phyloP scores from a whole-genome alignment of 1,140 invertebrate species.

The Campoletis sonorensis region DNA sequence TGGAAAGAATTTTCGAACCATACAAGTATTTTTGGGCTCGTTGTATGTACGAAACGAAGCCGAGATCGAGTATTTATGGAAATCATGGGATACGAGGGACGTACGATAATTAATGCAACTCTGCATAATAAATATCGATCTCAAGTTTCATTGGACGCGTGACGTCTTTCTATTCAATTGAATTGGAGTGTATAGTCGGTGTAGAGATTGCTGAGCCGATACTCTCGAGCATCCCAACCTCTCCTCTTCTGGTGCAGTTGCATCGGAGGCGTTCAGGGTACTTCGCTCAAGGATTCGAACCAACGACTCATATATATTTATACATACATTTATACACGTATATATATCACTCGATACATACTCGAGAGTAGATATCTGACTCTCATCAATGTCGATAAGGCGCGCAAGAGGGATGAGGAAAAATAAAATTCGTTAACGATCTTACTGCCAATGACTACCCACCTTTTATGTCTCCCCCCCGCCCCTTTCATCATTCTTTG shows the following conservation, averaged over 20 bases:
- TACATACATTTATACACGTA: slow-evolving; percentile 11
- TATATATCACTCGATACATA: slow-evolving; percentile 14
- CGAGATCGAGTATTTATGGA: slow-evolving; percentile 31
- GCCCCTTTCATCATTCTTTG: background rate
- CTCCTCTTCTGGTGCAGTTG: background rate
- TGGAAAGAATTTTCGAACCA: too few species aligned
- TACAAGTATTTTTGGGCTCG: background rate
- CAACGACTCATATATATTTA: background rate
- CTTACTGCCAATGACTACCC: slow-evolving; percentile 41
- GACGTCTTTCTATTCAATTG: slow-evolving; percentile 68
- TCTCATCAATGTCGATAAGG: slow-evolving; percentile 37
- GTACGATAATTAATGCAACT: slow-evolving; percentile 72
- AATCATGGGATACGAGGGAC: slow-evolving; percentile 39
- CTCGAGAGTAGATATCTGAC: slow-evolving; percentile 44
- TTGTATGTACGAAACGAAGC: background rate
- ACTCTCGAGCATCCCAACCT: slow-evolving; percentile 24
- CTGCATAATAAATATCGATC: slow-evolving; percentile 73
- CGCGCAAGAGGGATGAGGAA: slow-evolving; percentile 11
- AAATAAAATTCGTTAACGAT: slow-evolving; percentile 53
- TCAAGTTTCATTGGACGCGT: slow-evolving; percentile 64
- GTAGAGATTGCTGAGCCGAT: slow-evolving; percentile 15
- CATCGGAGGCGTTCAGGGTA: slow-evolving; percentile 9
- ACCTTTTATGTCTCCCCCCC: slow-evolving; percentile 45
- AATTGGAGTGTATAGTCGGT: slow-evolving; percentile 63
- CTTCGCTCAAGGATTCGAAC: slow-evolving; percentile 7